Conservation (phyloP, 2,113 vertebrate genomes). For the Erpornis zantholeuca region DNA sequence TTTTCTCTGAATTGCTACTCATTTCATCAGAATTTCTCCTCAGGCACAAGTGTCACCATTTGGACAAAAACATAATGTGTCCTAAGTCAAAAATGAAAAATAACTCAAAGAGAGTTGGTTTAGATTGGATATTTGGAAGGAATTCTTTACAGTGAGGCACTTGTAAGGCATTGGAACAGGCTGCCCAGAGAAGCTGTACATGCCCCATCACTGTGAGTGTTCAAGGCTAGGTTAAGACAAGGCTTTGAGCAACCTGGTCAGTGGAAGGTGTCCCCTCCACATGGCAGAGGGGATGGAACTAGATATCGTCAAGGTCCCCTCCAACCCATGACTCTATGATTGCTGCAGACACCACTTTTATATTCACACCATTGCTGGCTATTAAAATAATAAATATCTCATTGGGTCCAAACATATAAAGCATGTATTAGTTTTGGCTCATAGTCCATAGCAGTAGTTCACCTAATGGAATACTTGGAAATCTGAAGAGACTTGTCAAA, state of each 20-base stretch:
- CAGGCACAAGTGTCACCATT: neutral
- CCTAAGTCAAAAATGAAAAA: neutral
- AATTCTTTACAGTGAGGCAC: neutral
- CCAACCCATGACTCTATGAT: neutral
- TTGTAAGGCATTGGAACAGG: neutral
- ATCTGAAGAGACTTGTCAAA: neutral
- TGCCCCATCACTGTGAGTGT: neutral
- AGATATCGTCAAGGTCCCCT: neutral
- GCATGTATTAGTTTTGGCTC: neutral
- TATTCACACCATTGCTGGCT: neutral
- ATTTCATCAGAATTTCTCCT: neutral
- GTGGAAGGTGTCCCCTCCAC: neutral
- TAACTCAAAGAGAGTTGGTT: neutral
- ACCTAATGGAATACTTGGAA: neutral
- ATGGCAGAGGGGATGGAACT: neutral
- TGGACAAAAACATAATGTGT: neutral
- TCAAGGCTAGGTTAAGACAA: neutral
- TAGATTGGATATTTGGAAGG: neutral
- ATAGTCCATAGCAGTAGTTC: neutral
- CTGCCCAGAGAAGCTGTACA: neutral
- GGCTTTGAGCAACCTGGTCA: neutral
- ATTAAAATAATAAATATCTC: neutral
- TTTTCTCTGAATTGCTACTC: neutral
- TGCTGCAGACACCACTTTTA: neutral
- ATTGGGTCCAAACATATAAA: neutral